These are phyloP conservation scores for Erebia epiphron DNA, from an alignment of 2,888 invertebrate genomes.

Conservation along the genomic window DNA sequence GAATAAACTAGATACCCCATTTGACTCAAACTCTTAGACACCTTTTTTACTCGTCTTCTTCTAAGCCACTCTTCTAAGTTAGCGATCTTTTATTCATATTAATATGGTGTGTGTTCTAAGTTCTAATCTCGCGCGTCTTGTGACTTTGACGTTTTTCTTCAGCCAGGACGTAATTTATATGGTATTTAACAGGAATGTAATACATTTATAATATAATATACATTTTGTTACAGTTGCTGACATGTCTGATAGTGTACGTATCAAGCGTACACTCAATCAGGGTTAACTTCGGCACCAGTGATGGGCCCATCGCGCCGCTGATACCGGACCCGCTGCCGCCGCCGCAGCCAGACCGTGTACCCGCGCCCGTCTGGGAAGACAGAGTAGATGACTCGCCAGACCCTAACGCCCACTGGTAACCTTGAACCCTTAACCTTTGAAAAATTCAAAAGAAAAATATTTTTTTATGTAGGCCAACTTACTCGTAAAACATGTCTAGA, in stretches of 20 bases:
- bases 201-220: too few species aligned
- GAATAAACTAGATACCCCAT: too few species aligned
- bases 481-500: not conserved
- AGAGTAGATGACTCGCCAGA: slow-evolving; percentile 82
- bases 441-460: not conserved
- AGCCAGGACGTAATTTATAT: too few species aligned
- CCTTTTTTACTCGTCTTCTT: too few species aligned
- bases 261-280: slow-evolving; percentile 80
- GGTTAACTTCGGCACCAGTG: slow-evolving; percentile 85
- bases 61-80: too few species aligned
- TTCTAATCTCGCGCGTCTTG: too few species aligned
- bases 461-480: not conserved
- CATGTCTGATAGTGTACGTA: slow-evolving; percentile 73
- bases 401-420: slow-evolving; percentile 84
- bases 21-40: too few species aligned
- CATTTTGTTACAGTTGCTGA: slow-evolving; percentile 59
- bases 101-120: too few species aligned
- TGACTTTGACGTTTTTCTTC: too few species aligned
- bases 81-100: too few species aligned
- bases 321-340: slow-evolving; percentile 74
- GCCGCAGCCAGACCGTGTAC: slow-evolving; percentile 79
- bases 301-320: slow-evolving; percentile 84
- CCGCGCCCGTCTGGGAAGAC: slow-evolving; percentile 85
- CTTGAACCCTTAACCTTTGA: not conserved
- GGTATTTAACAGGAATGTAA: not conserved